Conservation (phyloP, 2,113 vertebrate species). For the Chiloscyllium plagiosum region DNA sequence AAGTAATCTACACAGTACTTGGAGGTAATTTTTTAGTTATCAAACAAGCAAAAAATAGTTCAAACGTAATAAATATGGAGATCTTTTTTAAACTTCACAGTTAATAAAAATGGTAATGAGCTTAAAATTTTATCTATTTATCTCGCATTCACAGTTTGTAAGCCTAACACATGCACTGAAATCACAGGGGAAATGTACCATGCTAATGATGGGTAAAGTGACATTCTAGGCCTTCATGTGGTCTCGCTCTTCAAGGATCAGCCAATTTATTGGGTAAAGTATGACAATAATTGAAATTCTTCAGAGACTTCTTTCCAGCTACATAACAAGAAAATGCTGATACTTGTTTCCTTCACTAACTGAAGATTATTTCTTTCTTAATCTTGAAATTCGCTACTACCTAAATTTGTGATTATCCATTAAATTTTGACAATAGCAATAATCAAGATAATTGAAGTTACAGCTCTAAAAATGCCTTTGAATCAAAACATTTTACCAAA, state of each 20-base stretch:
- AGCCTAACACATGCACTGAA: not conserved
- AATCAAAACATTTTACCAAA: not conserved
- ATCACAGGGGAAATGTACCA: not conserved
- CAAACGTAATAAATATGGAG: not conserved
- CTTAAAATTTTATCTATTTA: not conserved
- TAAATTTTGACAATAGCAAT: not conserved
- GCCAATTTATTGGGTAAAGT: not conserved
- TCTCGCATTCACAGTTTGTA: not conserved
- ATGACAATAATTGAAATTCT: not conserved
- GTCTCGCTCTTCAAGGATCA: not conserved
- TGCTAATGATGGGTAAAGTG: not conserved
- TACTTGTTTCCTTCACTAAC: not conserved
- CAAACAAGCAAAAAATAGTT: not conserved
- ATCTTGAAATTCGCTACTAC: not conserved
- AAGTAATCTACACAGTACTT: not conserved
- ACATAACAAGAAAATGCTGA: not conserved
- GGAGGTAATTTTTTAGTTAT: not conserved
- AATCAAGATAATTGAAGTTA: not conserved
- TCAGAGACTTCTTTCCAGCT: not conserved
- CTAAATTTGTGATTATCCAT: not conserved
- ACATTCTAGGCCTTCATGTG: not conserved
- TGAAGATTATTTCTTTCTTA: not conserved
- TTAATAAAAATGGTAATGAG: not conserved
- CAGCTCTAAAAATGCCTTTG: not conserved
- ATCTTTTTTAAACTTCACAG: not conserved